Percentiles rank a stretch among this genome's conserved stretches.
These are phyloP conservation scores for Nephotettix cincticeps DNA, from an alignment of 1,140 invertebrate genomes.

Conservation along the genomic window DNA sequence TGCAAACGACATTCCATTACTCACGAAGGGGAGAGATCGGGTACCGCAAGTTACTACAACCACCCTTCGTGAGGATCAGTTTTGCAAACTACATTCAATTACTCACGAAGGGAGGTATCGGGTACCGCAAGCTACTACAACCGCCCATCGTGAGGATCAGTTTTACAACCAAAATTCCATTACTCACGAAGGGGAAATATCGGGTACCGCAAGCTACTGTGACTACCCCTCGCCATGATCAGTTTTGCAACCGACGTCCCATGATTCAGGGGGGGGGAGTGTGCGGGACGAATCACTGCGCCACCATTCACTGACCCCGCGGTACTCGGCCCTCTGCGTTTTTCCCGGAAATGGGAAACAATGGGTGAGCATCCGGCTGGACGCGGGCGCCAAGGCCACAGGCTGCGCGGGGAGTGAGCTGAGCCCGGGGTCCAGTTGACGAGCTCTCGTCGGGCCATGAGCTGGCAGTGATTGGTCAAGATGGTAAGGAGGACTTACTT, in stretches of 20 bases:
- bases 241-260: not conserved
- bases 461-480: slow-evolving; percentile 45
- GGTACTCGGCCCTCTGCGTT: slow-evolving; percentile 26
- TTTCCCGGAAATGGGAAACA: slow-evolving; percentile 36
- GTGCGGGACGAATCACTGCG: slow-evolving; percentile 4
- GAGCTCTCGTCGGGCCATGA: not conserved
- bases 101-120: too few species aligned
- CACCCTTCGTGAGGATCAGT: too few species aligned
- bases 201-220: too few species aligned
- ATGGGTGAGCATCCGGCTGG: slow-evolving; percentile 31
- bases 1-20: too few species aligned
- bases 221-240: not conserved
- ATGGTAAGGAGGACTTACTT: slow-evolving; percentile 59
- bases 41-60: too few species aligned
- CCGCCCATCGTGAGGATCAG: too few species aligned
- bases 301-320: slow-evolving; percentile 35
- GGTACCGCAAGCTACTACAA: too few species aligned
- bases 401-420: not conserved
- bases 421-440: slow-evolving; percentile 14
- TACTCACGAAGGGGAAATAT: too few species aligned
- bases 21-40: too few species aligned
- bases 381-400: slow-evolving; percentile 29
- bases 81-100: too few species aligned
- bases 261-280: not conserved
- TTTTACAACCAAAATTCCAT: too few species aligned